These are phyloP conservation scores for Ageneiosus marmoratus DNA, from an alignment of 2,113 vertebrate species.

Conservation along the genomic window DNA sequence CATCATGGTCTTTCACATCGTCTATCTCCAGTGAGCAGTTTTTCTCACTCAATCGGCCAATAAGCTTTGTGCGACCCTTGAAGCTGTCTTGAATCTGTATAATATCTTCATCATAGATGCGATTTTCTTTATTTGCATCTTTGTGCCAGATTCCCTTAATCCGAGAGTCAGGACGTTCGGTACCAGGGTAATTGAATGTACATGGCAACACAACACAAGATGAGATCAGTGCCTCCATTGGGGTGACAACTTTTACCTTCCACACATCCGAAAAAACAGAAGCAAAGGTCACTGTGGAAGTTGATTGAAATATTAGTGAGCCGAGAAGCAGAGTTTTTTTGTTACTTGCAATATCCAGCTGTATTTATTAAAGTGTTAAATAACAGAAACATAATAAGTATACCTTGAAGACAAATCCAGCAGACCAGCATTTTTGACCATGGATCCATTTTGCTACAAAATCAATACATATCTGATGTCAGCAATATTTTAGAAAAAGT, in stretches of 20 bases:
- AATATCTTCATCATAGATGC: background rate
- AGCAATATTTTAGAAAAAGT: background rate
- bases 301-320: background rate
- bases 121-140: accelerated
- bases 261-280: conserved; percentile 46
- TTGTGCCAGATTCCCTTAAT: conserved; percentile 60
- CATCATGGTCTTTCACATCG: conserved; percentile 53
- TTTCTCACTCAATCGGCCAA: conserved; percentile 48
- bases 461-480: background rate
- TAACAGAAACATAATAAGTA: background rate
- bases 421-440: background rate
- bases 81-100: conserved; percentile 29
- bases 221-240: conserved; percentile 36
- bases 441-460: background rate
- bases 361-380: background rate
- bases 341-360: background rate
- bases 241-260: conserved; percentile 23
- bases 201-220: conserved; percentile 70
- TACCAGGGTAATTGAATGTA: conserved; percentile 53
- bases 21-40: conserved; percentile 68
- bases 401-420: conserved; percentile 35
- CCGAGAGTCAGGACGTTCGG: conserved; percentile 23
- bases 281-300: conserved; percentile 43
- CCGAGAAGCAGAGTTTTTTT: background rate
- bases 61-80: conserved; percentile 52